These are phyloP conservation scores for Dromiciops gliroides DNA, from an alignment of 2,113 vertebrate species.

Conservation along the genomic window DNA sequence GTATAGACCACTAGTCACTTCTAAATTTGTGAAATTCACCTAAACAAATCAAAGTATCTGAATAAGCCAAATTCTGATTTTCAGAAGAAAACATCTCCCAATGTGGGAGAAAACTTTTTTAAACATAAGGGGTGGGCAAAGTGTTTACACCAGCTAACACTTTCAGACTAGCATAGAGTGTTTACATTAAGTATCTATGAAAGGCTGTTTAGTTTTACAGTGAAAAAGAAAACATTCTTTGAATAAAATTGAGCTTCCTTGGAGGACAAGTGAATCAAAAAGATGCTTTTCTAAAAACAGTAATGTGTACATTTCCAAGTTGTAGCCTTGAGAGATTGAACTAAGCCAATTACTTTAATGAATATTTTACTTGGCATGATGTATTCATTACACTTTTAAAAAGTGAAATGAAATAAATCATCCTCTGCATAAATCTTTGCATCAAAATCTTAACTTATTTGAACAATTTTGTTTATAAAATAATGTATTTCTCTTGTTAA, in stretches of 20 bases:
- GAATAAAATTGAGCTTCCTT: constrained; percentile 57
- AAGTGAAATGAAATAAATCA: constrained; percentile 48
- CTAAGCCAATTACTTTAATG: constrained; percentile 65
- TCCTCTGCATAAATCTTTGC: constrained; percentile 26
- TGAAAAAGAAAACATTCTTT: constrained; percentile 60
- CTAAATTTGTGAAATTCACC: background rate
- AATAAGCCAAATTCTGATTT: background rate
- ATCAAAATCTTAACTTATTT: constrained; percentile 35
- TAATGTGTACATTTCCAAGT: constrained; percentile 55
- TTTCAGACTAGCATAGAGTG: constrained; percentile 18
- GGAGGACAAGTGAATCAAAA: constrained; percentile 47
- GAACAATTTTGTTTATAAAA: background rate
- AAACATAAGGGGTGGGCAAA: background rate
- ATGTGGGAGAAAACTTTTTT: background rate
- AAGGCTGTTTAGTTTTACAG: constrained; percentile 53
- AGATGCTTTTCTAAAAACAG: constrained; percentile 64
- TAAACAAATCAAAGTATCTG: background rate
- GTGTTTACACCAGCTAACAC: background rate
- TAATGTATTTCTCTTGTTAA: background rate
- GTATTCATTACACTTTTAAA: constrained; percentile 57
- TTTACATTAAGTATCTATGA: constrained; percentile 45
- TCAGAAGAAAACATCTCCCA: background rate
- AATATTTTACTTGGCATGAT: constrained; percentile 71
- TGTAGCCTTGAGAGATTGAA: constrained; percentile 61
- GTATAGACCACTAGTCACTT: background rate